phyloP scores from a whole-genome alignment of 2,888 invertebrate genomes.

The Pecten maximus region DNA sequence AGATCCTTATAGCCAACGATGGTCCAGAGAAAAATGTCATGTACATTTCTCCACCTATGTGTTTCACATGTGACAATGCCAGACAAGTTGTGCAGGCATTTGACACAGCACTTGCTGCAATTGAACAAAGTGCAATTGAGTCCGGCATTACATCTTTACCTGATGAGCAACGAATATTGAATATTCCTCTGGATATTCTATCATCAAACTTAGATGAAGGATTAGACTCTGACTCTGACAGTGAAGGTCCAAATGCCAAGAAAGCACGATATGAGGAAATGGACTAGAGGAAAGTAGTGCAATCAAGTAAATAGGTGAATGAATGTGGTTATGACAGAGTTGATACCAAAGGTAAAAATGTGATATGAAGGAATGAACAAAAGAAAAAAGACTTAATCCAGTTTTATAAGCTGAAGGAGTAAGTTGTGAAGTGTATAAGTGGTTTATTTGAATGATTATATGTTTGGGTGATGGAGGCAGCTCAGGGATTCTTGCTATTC shows the following conservation, averaged over 20 bases:
- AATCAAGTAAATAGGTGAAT: not conserved
- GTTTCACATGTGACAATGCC: slow-evolving; percentile 78
- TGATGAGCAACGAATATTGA: slow-evolving; percentile 28
- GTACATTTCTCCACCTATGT: slow-evolving; percentile 74
- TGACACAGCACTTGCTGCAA: slow-evolving; percentile 65
- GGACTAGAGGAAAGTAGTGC: slow-evolving; percentile 58
- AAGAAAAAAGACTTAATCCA: not conserved
- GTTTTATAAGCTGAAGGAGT: not conserved
- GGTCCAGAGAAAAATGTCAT: slow-evolving; percentile 78
- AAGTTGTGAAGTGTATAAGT: not conserved
- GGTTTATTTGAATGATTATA: not conserved
- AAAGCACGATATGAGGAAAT: slow-evolving; percentile 71
- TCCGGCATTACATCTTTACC: slow-evolving; percentile 44
- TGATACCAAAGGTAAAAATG: not conserved
- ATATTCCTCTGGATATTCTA: slow-evolving; percentile 64
- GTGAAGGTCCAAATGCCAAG: slow-evolving; percentile 63
- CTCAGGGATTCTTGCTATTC: not conserved
- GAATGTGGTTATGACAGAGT: not conserved
- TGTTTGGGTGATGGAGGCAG: not conserved
- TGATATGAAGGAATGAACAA: not conserved
- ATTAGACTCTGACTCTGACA: slow-evolving; percentile 57
- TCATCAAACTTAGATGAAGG: slow-evolving; percentile 41
- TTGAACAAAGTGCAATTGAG: slow-evolving; percentile 57
- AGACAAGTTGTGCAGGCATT: slow-evolving; percentile 71
- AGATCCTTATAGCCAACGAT: slow-evolving; percentile 73